Percentiles rank a stretch among this genome's conserved stretches.
Conservation (phyloP, 2,888 invertebrate genomes). For the Eupeodes luniger region DNA sequence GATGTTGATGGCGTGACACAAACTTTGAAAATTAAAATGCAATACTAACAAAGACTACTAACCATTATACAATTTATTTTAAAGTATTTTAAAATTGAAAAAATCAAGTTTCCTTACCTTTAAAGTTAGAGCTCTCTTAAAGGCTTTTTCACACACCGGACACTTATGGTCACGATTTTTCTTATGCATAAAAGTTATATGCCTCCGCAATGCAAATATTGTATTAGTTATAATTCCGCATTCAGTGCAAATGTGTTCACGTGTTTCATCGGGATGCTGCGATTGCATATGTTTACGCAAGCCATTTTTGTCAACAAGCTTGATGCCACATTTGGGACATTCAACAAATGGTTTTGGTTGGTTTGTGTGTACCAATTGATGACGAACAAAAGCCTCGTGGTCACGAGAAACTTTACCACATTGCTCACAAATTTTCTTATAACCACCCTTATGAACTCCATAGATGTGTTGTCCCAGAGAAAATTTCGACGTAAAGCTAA, state of each 20-base stretch:
- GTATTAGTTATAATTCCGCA: constrained; percentile 80
- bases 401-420: constrained; percentile 81
- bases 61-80: neutral
- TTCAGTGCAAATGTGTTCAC: constrained; percentile 79
- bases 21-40: too few species aligned
- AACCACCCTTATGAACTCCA: constrained; percentile 80
- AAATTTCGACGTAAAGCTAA: constrained; percentile 80
- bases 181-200: constrained; percentile 80
- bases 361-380: constrained; percentile 80
- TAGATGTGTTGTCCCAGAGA: constrained; percentile 80
- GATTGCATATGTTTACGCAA: constrained; percentile 81
- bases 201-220: constrained; percentile 79
- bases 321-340: constrained; percentile 80
- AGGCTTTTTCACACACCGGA: constrained; percentile 81
- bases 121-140: constrained; percentile 80
- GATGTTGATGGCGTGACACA: too few species aligned
- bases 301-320: constrained; percentile 79
- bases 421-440: constrained; percentile 81
- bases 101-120: constrained; percentile 74
- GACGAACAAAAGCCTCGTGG: constrained; percentile 79
- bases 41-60: too few species aligned
- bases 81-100: neutral
- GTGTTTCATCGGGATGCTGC: constrained; percentile 79
- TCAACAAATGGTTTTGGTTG: constrained; percentile 78
- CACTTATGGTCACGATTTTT: constrained; percentile 80